A percentile compares a stretch with the other conserved stretches of the same genome.
Evolutionary conservation across 2,888 invertebrate genomes (phyloP).

Genomic region (Coecobrya sp.): DNA sequence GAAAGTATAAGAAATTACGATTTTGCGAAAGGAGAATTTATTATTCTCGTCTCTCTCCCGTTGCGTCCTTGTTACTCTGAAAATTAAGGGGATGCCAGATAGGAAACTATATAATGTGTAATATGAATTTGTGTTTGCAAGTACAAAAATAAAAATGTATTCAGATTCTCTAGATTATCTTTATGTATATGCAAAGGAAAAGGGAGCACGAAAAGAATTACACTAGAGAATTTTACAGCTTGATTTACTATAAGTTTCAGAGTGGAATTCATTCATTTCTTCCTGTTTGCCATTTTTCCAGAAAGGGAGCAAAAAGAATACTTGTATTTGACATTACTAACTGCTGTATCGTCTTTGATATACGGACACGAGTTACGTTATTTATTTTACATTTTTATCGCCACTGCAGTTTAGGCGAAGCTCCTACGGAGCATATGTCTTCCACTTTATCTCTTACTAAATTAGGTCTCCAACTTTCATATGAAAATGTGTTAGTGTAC

Average conservation of each 20-base stretch:
- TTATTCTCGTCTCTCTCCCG: constrained; percentile 47
- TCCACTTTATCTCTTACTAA: too few relatives aligned
- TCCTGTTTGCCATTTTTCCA: too few relatives aligned
- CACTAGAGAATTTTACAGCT: constrained; percentile 24
- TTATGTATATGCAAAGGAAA: background rate
- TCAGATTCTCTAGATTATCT: background rate
- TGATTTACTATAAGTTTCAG: background rate
- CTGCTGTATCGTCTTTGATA: too few relatives aligned
- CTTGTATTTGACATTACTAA: too few relatives aligned
- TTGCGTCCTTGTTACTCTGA: constrained; percentile 14
- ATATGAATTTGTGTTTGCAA: background rate
- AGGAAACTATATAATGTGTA: background rate
- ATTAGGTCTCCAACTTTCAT: too few relatives aligned
- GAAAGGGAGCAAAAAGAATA: too few relatives aligned
- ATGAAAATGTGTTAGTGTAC: too few relatives aligned
- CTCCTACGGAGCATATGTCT: too few relatives aligned
- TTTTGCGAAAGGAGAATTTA: constrained; percentile 74
- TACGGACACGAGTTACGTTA: too few relatives aligned
- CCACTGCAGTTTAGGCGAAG: too few relatives aligned
- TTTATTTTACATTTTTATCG: too few relatives aligned
- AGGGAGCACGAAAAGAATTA: constrained; percentile 15
- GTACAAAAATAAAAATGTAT: background rate
- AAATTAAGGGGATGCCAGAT: constrained; percentile 32
- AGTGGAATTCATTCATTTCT: background rate
- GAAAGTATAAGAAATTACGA: constrained; percentile 69